A percentile compares a stretch with the other conserved stretches of the same genome.
Conservation (phyloP, 2,888 invertebrate genomes). For the Leptopilina syphax region DNA sequence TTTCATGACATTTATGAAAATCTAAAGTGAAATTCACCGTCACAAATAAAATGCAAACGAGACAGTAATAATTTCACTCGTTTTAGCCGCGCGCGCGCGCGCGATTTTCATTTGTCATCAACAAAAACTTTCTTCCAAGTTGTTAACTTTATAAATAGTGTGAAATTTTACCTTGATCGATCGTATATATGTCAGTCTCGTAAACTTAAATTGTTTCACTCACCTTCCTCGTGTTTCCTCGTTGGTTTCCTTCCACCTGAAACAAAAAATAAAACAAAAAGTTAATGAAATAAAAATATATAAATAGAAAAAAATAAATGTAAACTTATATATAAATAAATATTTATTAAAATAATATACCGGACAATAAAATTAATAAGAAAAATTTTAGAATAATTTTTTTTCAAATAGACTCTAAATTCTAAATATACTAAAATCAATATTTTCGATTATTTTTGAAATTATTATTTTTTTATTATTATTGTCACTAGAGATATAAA, state of each 20-base stretch:
- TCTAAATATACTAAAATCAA: no score
- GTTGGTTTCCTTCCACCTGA: not conserved
- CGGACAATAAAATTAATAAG: not conserved
- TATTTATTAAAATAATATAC: no score
- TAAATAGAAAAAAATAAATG: not conserved
- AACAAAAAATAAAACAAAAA: not conserved
- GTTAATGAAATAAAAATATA: not conserved
- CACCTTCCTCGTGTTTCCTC: not conserved
- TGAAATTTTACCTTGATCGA: constrained; percentile 22
- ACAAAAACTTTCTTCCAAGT: constrained; percentile 4
- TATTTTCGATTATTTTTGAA: no score
- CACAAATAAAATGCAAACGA: constrained; percentile 10
- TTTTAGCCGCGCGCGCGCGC: not conserved
- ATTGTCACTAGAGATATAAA: not conserved
- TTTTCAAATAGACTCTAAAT: no score
- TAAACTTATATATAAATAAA: no score
- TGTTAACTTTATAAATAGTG: constrained; percentile 2
- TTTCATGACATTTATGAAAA: constrained; percentile 4
- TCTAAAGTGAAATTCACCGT: constrained; percentile 22
- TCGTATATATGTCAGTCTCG: not conserved
- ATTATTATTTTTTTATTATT: constrained; percentile 3
- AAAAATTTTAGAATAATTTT: no score
- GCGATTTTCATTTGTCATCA: constrained; percentile 22
- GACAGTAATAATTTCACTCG: constrained; percentile 26
- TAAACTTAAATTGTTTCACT: constrained; percentile 9